Conservation (phyloP, 2,113 vertebrate species). For the Halcyon senegalensis region DNA sequence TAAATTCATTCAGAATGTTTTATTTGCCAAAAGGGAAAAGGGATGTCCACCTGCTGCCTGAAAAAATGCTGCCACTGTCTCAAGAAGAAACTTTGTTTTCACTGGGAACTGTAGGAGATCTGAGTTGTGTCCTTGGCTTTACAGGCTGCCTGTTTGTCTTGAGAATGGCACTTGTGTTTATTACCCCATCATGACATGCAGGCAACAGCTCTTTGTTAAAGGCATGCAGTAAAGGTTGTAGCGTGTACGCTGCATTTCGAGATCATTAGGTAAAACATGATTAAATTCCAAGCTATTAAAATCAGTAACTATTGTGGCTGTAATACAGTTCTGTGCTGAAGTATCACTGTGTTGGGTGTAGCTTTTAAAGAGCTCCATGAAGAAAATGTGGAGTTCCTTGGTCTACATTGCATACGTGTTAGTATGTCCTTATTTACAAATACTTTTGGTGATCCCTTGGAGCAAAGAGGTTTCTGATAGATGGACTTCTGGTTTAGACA, state of each 20-base stretch:
- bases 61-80: slow-evolving; percentile 14
- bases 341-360: not conserved
- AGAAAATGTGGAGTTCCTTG: not conserved
- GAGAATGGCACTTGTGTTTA: not conserved
- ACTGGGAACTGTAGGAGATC: not conserved
- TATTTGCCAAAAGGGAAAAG: slow-evolving; percentile 32
- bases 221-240: not conserved
- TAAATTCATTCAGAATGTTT: slow-evolving; percentile 34
- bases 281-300: not conserved
- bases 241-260: not conserved
- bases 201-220: not conserved
- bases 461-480: slow-evolving; percentile 31
- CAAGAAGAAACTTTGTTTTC: not conserved
- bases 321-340: not conserved
- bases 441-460: slow-evolving; percentile 9
- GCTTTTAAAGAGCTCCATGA: slow-evolving; percentile 10
- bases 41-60: slow-evolving; percentile 50
- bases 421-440: slow-evolving; percentile 37
- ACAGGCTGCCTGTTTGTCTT: not conserved
- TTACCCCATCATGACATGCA: not conserved
- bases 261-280: not conserved
- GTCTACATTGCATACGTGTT: not conserved
- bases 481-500: slow-evolving; percentile 49
- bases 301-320: not conserved
- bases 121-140: not conserved